Conservation (phyloP, 2,888 invertebrate species). For the Invenusta paracnida region DNA sequence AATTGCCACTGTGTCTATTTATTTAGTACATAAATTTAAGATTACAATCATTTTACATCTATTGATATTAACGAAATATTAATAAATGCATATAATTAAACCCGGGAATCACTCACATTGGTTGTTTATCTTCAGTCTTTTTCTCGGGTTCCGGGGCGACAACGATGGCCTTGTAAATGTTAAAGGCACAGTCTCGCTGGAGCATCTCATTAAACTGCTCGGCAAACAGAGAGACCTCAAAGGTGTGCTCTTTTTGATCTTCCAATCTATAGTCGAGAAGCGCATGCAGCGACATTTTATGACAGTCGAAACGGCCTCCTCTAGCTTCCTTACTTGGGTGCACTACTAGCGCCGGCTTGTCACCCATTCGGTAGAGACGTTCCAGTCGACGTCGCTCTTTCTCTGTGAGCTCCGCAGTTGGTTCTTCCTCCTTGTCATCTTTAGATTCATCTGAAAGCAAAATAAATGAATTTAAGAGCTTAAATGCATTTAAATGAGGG, state of each 20-base stretch:
- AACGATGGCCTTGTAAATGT: constrained; percentile 72
- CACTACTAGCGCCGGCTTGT: constrained; percentile 74
- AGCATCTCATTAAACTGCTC: constrained; percentile 94
- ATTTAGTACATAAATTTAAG: no score
- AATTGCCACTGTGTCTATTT: no score
- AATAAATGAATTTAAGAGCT: no score
- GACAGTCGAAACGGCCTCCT: constrained; percentile 86
- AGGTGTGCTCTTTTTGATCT: constrained; percentile 74
- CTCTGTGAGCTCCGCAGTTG: constrained; percentile 43
- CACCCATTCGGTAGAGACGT: constrained; percentile 67
- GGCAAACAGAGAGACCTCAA: constrained; percentile 76
- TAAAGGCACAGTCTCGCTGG: constrained; percentile 87
- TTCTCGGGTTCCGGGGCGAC: constrained; percentile 13
- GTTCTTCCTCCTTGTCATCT: constrained; percentile 52
- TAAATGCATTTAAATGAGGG: no score
- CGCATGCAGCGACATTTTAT: constrained; percentile 78
- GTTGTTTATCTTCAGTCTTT: no score
- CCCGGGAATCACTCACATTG: no score
- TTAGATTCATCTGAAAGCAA: no score
- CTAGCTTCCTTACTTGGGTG: constrained; percentile 76
- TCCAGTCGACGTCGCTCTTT: constrained; percentile 67
- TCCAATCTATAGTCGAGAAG: constrained; percentile 82
- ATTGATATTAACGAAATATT: no score
- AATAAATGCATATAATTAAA: no score
- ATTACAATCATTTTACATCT: no score